Conservation (phyloP, 2,888 invertebrate species). For the Cinara cedri region DNA sequence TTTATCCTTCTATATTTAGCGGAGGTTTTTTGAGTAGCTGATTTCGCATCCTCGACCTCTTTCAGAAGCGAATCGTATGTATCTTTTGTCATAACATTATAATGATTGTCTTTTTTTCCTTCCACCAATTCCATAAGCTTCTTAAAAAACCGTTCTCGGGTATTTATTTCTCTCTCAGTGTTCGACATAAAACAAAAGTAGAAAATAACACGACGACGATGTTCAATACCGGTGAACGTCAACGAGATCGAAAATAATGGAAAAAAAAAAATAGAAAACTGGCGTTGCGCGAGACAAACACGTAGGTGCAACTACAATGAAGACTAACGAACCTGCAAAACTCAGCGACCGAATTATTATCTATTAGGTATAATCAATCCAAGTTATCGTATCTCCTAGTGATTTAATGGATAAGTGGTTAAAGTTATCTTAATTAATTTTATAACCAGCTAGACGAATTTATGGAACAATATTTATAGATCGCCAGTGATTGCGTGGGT, state of each 20-base stretch:
- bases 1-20: slow-evolving; percentile 36
- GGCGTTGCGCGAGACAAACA: not conserved
- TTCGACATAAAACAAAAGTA: no score
- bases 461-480: no score
- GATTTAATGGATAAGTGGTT: no score
- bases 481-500: no score
- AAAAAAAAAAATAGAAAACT: not conserved
- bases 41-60: not conserved
- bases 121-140: not conserved
- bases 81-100: not conserved
- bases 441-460: no score
- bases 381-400: no score
- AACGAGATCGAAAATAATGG: no score
- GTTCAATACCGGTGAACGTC: no score
- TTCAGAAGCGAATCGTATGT: not conserved
- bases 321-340: not conserved
- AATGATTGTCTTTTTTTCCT: slow-evolving; percentile 1
- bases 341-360: no score
- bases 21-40: slow-evolving; percentile 24
- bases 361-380: no score
- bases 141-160: not conserved
- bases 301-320: slow-evolving; percentile 1
- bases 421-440: no score
- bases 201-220: no score
- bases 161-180: not conserved